Evolutionary conservation across 1,140 invertebrate species (phyloP), one percentile per base, ranked within the genome.

Genomic region (Drosophila truncata): DNA sequence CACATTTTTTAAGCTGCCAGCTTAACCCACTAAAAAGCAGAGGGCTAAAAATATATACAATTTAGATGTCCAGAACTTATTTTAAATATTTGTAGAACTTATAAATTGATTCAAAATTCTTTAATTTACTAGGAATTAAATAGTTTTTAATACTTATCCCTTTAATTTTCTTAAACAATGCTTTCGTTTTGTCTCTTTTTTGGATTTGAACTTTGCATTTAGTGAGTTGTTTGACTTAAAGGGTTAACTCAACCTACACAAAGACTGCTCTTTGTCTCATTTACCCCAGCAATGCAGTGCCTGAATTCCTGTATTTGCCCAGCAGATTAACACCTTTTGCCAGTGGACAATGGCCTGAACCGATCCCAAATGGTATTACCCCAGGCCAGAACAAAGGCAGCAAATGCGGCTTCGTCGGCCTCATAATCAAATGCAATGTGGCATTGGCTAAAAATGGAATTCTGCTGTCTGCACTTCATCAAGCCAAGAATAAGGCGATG

Each of bases 401-500:
- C 47, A 47, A 82, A 82, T 72, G 74, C 39, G 20, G 46, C 59
- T 33, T 39, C 46, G 49, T 35, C 31, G 42, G 72, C 46, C 52
- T 71, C 82, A 88, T 85, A 85, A 88, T 88, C 81, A 90, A 88
- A 88, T 90, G 85, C 81, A 85, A 90, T 88, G 70, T 50, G 86
- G 65, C 81, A 90, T 60, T 85, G 85, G 80, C 85, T 90, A 90
- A 90, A 88, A 90, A 90, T 82, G 85, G 85, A 90, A 90, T 90
- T 90, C 58, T 76, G 62, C 71, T 90, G 85, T 82, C 82, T 85
- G 86, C 85, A 90, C 85, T 90, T 90, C 85, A 82, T 81, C 81
- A 58, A 20, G 39, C 29, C 23, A 23, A 35, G 44, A 46, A 50
- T 23, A 13, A 70, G 71, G 65, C 69, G 25, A 14, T 7, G 57